Evolutionary conservation across 1,140 invertebrate genomes (phyloP).

Genomic region (Eumeta japonica): DNA sequence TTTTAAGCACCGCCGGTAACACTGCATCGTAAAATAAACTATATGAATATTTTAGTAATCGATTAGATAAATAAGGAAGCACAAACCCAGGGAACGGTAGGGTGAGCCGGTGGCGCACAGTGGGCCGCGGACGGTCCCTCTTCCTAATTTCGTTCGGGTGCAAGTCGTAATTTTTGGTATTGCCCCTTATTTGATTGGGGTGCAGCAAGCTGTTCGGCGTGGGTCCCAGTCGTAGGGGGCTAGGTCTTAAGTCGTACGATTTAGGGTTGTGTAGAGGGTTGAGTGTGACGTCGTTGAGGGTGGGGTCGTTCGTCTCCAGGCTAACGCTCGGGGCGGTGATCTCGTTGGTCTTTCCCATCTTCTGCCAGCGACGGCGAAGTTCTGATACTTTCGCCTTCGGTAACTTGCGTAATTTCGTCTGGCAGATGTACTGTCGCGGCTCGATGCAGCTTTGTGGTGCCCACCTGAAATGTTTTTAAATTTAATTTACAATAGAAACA

Average conservation of each 20-base stretch:
- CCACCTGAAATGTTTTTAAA: constrained; percentile 61
- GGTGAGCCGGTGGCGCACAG: constrained; percentile 24
- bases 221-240: constrained; percentile 13
- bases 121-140: constrained; percentile 22
- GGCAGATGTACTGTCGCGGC: constrained; percentile 67
- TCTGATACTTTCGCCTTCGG: constrained; percentile 42
- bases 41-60: too few relatives aligned
- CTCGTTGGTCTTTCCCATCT: constrained; percentile 53
- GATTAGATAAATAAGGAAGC: too few relatives aligned
- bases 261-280: constrained; percentile 36
- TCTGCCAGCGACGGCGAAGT: constrained; percentile 35
- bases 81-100: constrained; percentile 45
- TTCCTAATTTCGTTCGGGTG: constrained; percentile 30
- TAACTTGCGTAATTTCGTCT: constrained; percentile 55
- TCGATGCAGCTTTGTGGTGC: constrained; percentile 61
- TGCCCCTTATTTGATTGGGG: constrained; percentile 14
- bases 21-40: too few relatives aligned
- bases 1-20: too few relatives aligned
- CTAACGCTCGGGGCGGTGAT: constrained; percentile 43
- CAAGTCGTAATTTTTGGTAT: constrained; percentile 19
- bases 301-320: constrained; percentile 35
- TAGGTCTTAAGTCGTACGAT: constrained; percentile 35
- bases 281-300: constrained; percentile 36
- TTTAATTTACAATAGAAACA: constrained; percentile 1
- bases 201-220: constrained; percentile 13